Base-by-base conservation (phyloP, 2,113 vertebrate species). In the Lonchura striata region DNA sequence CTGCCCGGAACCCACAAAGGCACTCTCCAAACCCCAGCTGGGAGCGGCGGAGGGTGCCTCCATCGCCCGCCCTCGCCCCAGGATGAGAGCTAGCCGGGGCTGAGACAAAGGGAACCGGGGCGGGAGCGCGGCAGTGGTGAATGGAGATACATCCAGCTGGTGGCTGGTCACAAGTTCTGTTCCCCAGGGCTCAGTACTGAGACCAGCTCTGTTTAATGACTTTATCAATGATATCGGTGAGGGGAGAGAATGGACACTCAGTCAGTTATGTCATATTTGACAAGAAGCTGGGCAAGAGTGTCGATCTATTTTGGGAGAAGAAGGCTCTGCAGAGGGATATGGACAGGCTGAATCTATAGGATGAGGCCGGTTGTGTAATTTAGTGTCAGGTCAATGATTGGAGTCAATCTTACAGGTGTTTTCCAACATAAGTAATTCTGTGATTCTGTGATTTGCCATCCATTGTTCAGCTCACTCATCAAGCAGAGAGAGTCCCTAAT, bases 261-360 rank as follows among this genome's bases (percentile, higher is more conserved):
- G 7, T 31, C 39, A 15, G 35, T 37, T 37, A 57, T 59, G 74
- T 64, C 14, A 4, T 27, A 64, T 42, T 24, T 44, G 37, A 37
- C 35, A 56, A 1, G 0, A 35, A 70, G 7, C 0, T 64, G 23
- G 35, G 27, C 7, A 56, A 35, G 19, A 28, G 4, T 56, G 42
- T 37, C 2, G 2, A 24, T 57, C 31, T 31, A 1, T 39, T 50
- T 35, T 41, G 76, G 21, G 50, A 14, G 44, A 39, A 37, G 19
- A 71, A 64, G 33, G 37, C 6, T 22, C 11, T 12, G 9, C 16
- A 52, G 28, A 71, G 33, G 28, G 16, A 22, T 44, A 33, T 30
- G 27, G 33, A 37, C 2, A 17, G 10, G 27, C 5, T 64, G 16
- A 33, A 37, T 57, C 23, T 20, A 12, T n/a, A 23, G 13, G 33